These are phyloP conservation scores for Hydrolagus affinis DNA, from an alignment of 2,113 vertebrate species.

Conservation along the genomic window DNA sequence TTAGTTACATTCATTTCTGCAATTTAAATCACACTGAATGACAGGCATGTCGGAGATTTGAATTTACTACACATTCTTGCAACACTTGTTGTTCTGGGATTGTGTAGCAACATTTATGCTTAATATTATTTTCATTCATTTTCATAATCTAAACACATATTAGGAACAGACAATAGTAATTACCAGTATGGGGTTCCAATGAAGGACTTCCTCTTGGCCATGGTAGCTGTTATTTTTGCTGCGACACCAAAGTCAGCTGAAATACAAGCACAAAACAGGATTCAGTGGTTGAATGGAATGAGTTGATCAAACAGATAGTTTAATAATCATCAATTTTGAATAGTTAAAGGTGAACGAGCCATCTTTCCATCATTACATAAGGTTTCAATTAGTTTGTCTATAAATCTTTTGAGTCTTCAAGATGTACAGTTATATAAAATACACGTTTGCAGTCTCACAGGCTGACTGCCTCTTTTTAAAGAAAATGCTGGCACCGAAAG, in stretches of 20 bases:
- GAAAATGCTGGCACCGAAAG: no score
- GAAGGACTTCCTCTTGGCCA: constrained; percentile 96
- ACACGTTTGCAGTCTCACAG: no score
- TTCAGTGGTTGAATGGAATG: neutral
- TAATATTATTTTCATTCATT: neutral
- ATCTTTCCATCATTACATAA: neutral
- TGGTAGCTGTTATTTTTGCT: constrained; percentile 97
- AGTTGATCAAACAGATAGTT: neutral
- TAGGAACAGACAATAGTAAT: constrained; percentile 36
- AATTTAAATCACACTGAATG: neutral
- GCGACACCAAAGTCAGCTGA: constrained; percentile 95
- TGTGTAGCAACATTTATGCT: neutral
- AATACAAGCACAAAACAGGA: constrained; percentile 32
- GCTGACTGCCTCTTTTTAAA: no score
- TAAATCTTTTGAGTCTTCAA: no score
- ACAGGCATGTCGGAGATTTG: neutral
- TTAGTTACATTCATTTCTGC: neutral
- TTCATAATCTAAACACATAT: neutral
- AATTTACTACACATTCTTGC: neutral
- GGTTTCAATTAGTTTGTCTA: no score
- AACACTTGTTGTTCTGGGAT: neutral
- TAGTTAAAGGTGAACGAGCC: neutral
- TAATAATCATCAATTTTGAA: neutral
- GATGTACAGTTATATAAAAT: no score
- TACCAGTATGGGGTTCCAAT: constrained; percentile 98